Conservation (phyloP, 2,113 vertebrate species). For the Paratilapia polleni region DNA sequence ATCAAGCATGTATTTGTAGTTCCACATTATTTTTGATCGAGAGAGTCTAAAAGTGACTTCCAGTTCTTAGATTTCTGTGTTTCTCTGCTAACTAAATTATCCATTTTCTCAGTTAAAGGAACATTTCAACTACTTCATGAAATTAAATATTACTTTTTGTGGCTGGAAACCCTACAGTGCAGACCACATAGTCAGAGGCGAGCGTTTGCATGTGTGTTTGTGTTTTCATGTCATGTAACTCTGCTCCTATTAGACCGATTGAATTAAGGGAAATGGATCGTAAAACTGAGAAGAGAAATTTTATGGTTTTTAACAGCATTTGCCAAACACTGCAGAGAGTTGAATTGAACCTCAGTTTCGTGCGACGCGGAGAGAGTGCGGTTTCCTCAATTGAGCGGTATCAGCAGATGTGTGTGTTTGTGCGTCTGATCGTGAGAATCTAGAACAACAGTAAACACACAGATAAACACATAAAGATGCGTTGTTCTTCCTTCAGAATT, state of each 20-base stretch:
- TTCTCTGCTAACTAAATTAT: not conserved
- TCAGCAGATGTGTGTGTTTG: not conserved
- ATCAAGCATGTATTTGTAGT: not conserved
- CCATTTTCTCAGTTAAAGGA: not conserved
- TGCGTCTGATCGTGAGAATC: conserved; percentile 38
- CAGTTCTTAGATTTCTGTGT: not conserved
- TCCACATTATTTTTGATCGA: too few species aligned
- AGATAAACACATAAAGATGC: conserved; percentile 18
- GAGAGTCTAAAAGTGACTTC: not conserved
- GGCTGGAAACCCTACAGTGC: not conserved
- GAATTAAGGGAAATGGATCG: conserved; percentile 23
- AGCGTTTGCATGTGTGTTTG: not conserved
- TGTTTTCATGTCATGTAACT: conserved; percentile 14
- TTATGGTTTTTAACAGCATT: conserved; percentile 33
- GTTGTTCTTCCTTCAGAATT: conserved; percentile 26
- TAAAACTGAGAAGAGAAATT: conserved; percentile 16
- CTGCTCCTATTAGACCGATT: conserved; percentile 34
- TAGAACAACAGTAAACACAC: conserved; percentile 7
- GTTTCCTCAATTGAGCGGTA: conserved; percentile 16
- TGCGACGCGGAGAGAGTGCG: not conserved
- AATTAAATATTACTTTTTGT: not conserved
- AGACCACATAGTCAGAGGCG: not conserved
- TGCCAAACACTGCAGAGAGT: not conserved
- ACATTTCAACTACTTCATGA: not conserved
- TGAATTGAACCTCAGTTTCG: not conserved